Conservation (phyloP, 2,888 invertebrate species). For the Polia nebulosa region DNA sequence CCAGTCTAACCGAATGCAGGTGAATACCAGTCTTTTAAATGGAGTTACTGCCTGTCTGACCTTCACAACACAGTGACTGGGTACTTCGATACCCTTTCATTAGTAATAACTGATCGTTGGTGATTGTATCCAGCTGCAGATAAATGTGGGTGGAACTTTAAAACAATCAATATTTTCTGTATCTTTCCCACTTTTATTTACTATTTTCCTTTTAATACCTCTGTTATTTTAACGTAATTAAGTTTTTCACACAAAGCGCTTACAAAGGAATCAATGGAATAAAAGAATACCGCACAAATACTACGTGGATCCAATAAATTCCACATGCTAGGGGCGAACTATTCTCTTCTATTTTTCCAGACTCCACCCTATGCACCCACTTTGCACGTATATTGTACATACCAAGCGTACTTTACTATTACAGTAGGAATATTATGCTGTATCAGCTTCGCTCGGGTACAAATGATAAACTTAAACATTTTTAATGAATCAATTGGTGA, state of each 20-base stretch:
- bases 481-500: too few relatives aligned
- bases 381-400: not conserved
- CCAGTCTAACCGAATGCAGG: too few relatives aligned
- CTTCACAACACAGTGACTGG: too few relatives aligned
- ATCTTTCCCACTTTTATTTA: not conserved
- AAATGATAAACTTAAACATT: too few relatives aligned
- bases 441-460: too few relatives aligned
- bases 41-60: too few relatives aligned
- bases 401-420: not conserved
- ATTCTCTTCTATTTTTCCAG: constrained; percentile 17
- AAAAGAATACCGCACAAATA: constrained; percentile 24
- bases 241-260: constrained; percentile 6
- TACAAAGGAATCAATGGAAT: constrained; percentile 2
- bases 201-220: too few relatives aligned
- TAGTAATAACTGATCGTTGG: too few relatives aligned
- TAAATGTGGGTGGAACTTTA: too few relatives aligned
- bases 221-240: not conserved
- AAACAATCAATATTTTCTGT: not conserved
- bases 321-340: constrained; percentile 18
- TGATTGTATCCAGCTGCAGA: too few relatives aligned
- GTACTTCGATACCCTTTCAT: too few relatives aligned
- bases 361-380: not conserved
- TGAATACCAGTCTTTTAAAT: too few relatives aligned
- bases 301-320: constrained; percentile 44
- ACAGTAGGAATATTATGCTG: not conserved